phyloP scores from a whole-genome alignment of 2,797 vertebrate genomes.

The Tiaroga cobitis region DNA sequence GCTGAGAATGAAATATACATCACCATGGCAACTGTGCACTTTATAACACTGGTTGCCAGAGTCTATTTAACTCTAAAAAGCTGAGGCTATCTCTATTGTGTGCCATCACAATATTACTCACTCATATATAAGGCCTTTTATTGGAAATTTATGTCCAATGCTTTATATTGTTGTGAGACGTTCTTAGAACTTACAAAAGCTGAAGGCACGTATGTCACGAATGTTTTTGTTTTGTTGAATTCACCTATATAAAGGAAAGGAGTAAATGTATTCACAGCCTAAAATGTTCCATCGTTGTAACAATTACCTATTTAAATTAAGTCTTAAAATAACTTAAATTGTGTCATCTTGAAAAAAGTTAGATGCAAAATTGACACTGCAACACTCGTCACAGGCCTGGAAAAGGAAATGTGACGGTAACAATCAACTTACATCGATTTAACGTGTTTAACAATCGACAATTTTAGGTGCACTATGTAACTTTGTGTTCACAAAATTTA shows the following conservation, averaged over 20 bases:
- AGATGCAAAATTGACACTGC: no score
- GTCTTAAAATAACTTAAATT: not conserved
- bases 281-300: not conserved
- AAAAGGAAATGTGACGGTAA: no score
- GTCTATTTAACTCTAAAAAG: not conserved
- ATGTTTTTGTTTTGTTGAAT: not conserved
- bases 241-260: not conserved
- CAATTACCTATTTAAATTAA: not conserved
- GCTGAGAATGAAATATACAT: constrained; percentile 45
- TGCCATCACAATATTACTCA: not conserved
- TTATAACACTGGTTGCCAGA: not conserved
- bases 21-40: constrained; percentile 51
- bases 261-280: not conserved
- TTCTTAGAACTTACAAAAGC: not conserved
- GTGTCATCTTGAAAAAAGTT: not conserved
- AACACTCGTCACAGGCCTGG: no score
- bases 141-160: not conserved
- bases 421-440: not conserved
- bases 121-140: not conserved
- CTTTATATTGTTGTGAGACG: not conserved
- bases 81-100: not conserved
- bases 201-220: not conserved
- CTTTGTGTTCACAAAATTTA: not conserved
- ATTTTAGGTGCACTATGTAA: not conserved
- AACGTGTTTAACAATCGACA: not conserved